phyloP scores from a whole-genome alignment of 2,113 vertebrate species.

The Anolis sagrei region DNA sequence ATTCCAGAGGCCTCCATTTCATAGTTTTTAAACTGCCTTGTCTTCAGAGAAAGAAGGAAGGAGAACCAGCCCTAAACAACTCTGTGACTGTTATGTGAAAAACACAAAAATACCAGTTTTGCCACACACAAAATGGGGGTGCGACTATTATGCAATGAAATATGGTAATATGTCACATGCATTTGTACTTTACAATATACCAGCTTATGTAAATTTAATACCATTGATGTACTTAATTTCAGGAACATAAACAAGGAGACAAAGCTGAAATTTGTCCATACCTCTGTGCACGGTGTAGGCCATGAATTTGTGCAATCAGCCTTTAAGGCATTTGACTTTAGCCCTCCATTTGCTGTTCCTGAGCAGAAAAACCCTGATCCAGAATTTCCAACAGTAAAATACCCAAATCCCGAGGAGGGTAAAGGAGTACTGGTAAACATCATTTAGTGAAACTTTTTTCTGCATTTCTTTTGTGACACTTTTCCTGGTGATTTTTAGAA shows the following conservation, averaged over 20 bases:
- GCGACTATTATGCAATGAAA: not conserved
- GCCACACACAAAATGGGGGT: no score
- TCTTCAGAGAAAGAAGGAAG: no score
- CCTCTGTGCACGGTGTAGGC: conserved; percentile 94
- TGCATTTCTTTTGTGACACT: conserved; percentile 18
- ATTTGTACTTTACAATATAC: not conserved
- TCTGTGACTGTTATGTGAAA: no score
- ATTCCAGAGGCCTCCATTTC: no score
- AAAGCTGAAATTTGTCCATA: conserved; percentile 92
- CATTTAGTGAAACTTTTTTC: not conserved
- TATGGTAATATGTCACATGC: not conserved
- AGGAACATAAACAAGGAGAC: conserved; percentile 90
- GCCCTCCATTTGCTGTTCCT: conserved; percentile 88
- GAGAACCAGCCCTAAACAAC: no score
- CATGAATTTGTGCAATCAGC: conserved; percentile 92
- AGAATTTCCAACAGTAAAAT: conserved; percentile 94
- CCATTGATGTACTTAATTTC: conserved; percentile 50
- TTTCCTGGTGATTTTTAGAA: not conserved
- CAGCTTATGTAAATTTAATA: not conserved
- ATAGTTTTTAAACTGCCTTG: no score
- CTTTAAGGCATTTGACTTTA: conserved; percentile 90
- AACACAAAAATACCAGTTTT: no score
- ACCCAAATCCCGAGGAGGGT: conserved; percentile 97
- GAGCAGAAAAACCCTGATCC: conserved; percentile 96
- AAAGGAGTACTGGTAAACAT: conserved; percentile 92